Percentiles rank a stretch among this genome's conserved stretches.
These are phyloP conservation scores for Serilophus lunatus DNA, from an alignment of 2,113 vertebrate genomes.

Conservation along the genomic window DNA sequence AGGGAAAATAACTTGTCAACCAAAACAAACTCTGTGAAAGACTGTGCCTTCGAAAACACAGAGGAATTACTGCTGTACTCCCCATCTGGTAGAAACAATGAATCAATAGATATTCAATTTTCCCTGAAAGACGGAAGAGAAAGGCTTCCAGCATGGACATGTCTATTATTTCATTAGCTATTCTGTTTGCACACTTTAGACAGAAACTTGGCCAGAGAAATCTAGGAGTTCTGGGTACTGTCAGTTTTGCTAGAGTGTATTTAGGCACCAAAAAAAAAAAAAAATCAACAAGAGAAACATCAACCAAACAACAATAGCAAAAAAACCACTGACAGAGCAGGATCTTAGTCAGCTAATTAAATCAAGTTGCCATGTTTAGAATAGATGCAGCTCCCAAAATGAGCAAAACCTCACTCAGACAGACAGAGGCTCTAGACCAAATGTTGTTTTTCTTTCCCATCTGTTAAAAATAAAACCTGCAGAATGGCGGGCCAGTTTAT, in stretches of 20 bases:
- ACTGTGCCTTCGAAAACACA: background rate
- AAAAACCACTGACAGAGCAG: background rate
- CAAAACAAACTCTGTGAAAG: slow-evolving; percentile 34
- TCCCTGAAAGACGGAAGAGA: slow-evolving; percentile 18
- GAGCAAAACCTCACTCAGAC: slow-evolving; percentile 52
- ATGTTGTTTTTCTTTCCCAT: slow-evolving; percentile 62
- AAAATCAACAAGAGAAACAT: background rate
- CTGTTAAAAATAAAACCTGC: slow-evolving; percentile 62
- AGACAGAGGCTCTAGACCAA: slow-evolving; percentile 48
- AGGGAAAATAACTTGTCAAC: slow-evolving; percentile 52
- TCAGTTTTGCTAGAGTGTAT: slow-evolving; percentile 32
- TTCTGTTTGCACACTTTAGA: slow-evolving; percentile 32
- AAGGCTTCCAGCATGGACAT: slow-evolving; percentile 7
- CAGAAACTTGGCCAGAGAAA: background rate
- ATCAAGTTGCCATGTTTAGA: slow-evolving; percentile 24
- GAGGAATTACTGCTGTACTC: slow-evolving; percentile 20
- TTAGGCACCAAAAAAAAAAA: background rate
- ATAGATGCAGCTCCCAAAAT: slow-evolving; percentile 28
- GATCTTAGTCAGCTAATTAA: slow-evolving; percentile 43
- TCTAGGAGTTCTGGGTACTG: background rate
- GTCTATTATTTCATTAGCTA: slow-evolving; percentile 47
- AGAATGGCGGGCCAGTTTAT: background rate
- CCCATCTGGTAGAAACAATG: slow-evolving; percentile 32
- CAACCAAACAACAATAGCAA: background rate
- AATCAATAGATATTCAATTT: slow-evolving; percentile 53